Base-by-base conservation (phyloP, 2,888 invertebrate species). In the Apodemia mormo region DNA sequence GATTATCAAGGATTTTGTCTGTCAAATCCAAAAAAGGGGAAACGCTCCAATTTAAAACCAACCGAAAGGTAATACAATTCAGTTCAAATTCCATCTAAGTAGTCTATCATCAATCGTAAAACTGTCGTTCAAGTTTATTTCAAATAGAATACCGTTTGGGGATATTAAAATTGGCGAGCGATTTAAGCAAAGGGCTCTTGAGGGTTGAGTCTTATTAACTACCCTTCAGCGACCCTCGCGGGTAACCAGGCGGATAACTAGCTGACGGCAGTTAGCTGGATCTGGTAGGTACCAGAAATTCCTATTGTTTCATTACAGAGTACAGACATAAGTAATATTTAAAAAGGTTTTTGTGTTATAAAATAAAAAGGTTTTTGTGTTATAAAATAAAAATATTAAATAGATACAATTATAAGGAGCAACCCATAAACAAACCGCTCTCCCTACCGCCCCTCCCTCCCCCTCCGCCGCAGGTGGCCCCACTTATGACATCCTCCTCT, bases 1-100 rank as follows among this genome's bases (percentile, higher is more conserved):
- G 65, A 65, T 65, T 65, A 65, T 65, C 65, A 65, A 40, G 65
- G 65, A 65, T 65, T 65, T 65, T 58, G 29, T 58, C 58, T 56
- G 56, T 43, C 58, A 58, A 58, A 58, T 58, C 30, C 29, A 29
- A 30, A 45, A 45, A 58, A 58, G 58, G 30, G 58, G 30, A 30
- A 29, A 30, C 29, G 29, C 29, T 12, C 12, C 58, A 58, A 12
- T 10, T 30, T 5, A 58, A 58, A 58, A 58, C 9, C 22, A 22
- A 22, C 22, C 22, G 22, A 22, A 22, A 22, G 10, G 2, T 10
- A 33, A 3, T 33, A 33, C 4, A 61, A 14, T 61, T 33, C 33
- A 61, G 33, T 61, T 33, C 61, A 61, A 61, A 30, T 33, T 61
- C 33, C 9, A 30, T 33, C 33, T 30, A 4, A 61, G 12, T 12